A percentile compares a stretch with the other conserved stretches of the same genome.
Evolutionary conservation across 2,113 vertebrate species (phyloP).

Genomic region (Puma concolor): DNA sequence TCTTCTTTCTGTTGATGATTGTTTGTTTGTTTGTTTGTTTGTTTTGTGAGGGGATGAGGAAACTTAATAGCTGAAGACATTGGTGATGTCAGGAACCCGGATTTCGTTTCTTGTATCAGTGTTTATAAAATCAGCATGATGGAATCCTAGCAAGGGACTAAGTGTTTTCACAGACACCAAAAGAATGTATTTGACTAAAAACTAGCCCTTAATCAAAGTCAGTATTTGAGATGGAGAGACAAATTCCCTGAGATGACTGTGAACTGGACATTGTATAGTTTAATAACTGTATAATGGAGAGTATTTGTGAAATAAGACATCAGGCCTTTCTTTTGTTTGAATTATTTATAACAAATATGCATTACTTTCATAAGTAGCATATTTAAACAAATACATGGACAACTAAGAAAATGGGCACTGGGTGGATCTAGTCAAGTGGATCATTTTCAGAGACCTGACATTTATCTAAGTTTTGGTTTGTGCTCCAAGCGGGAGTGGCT

Average conservation of each 20-base stretch:
- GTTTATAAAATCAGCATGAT: neutral
- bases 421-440: neutral
- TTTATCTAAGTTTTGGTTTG: neutral
- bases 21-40: neutral
- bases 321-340: neutral
- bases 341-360: neutral
- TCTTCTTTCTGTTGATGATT: neutral
- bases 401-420: neutral
- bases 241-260: neutral
- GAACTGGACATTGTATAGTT: neutral
- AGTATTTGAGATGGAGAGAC: neutral
- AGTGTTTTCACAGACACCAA: neutral
- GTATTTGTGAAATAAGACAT: neutral
- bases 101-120: neutral
- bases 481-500: neutral
- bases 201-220: neutral
- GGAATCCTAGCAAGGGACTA: neutral
- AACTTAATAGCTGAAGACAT: neutral
- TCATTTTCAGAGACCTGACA: neutral
- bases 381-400: neutral
- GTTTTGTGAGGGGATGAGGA: neutral
- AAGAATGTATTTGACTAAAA: neutral
- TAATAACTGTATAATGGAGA: neutral
- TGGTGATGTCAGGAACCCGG: neutral
- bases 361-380: conserved; percentile 12